phyloP scores from a whole-genome alignment of 2,797 vertebrate species.

The Microtus californicus region DNA sequence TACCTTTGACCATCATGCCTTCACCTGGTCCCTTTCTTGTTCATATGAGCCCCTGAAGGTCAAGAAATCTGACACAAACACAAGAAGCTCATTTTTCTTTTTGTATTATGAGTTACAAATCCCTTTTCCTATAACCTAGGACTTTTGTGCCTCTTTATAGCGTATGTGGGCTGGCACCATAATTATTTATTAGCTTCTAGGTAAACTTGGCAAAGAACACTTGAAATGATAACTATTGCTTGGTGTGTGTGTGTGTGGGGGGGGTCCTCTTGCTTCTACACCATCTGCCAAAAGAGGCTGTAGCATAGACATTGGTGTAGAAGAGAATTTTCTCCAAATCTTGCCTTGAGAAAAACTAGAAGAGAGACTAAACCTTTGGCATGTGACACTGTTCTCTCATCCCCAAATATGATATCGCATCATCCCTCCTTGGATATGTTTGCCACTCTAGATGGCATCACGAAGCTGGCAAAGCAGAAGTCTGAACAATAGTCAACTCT shows the following conservation, averaged over 20 bases:
- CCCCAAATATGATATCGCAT: not conserved
- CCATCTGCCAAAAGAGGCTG: not conserved
- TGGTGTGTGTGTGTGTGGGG: not conserved
- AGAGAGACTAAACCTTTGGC: not conserved
- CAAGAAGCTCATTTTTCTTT: not conserved
- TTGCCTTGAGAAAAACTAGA: not conserved
- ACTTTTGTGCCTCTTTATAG: not conserved
- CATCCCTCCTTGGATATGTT: not conserved
- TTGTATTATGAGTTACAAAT: not conserved
- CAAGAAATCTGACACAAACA: not conserved
- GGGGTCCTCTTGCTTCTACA: not conserved
- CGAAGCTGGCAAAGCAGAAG: not conserved
- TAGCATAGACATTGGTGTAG: not conserved
- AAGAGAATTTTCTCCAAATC: not conserved
- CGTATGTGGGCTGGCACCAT: too few relatives aligned
- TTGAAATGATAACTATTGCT: not conserved
- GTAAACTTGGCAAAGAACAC: not conserved
- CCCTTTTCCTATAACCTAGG: not conserved
- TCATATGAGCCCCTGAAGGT: not conserved
- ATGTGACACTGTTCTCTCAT: not conserved
- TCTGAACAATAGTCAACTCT: not conserved
- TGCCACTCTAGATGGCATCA: not conserved
- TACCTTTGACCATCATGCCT: not conserved
- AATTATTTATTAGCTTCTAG: not conserved
- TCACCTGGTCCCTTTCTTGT: not conserved